Percentiles rank a stretch among this genome's conserved stretches.
phyloP scores from a whole-genome alignment of 1,140 invertebrate genomes.

The Plutomurus gul region DNA sequence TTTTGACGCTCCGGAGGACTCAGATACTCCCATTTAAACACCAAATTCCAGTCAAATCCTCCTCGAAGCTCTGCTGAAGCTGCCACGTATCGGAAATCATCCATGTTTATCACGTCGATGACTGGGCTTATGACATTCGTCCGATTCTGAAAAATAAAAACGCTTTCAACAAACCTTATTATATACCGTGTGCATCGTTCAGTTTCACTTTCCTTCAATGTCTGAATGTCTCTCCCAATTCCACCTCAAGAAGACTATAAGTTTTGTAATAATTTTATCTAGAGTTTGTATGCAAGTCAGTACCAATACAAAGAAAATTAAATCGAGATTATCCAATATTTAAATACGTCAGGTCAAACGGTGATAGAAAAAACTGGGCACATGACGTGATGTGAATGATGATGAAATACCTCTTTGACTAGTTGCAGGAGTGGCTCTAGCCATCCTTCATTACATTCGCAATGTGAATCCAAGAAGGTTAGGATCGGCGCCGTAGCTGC shows the following conservation, averaged over 20 bases:
- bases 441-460: constrained; percentile 96
- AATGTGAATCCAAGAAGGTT: constrained; percentile 96
- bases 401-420: constrained; percentile 71
- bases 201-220: too few relatives aligned
- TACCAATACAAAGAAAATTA: too few relatives aligned
- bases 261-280: too few relatives aligned
- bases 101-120: constrained; percentile 98
- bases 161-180: too few relatives aligned
- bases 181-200: too few relatives aligned
- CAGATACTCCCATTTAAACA: constrained; percentile 94
- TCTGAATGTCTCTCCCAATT: too few relatives aligned
- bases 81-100: constrained; percentile 95
- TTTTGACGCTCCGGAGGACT: constrained; percentile 78
- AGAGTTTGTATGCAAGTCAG: too few relatives aligned
- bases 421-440: constrained; percentile 90
- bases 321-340: neutral
- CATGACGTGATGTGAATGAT: neutral
- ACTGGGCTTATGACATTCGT: constrained; percentile 90
- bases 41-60: constrained; percentile 98
- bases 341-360: neutral
- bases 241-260: too few relatives aligned
- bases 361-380: neutral
- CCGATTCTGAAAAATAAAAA: constrained; percentile 68
- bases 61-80: constrained; percentile 81
- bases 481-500: constrained; percentile 86